Base-by-base conservation (phyloP, 2,797 vertebrate genomes). In the Iguana delicatissima region DNA sequence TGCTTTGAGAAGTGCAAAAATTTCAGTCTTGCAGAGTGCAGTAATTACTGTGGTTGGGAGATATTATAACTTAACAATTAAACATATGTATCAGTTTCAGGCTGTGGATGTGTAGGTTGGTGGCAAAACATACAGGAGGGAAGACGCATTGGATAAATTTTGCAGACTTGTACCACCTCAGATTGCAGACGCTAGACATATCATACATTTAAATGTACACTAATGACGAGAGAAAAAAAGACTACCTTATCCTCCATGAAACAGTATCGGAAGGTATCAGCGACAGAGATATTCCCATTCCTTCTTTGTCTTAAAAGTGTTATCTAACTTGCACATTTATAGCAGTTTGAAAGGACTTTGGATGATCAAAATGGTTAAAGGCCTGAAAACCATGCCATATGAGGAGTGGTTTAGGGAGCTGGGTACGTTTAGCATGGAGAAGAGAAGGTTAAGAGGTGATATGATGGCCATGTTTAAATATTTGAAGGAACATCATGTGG, bases 1-100 rank as follows among this genome's bases (percentile, higher is more conserved):
- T 91, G 86, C 90, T 88, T 79, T 87, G 81, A 88, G 74, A 84
- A 84, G 74, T 79, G 26, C 59, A 74, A 77, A 76, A 82, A 57
- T 38, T 57, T 55, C 52, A 26, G 52, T 79, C 81, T 69, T 80
- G 86, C 14, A 18, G 73, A 88, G 50, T 46, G 38, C 7, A 69
- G 29, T 88, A 88, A 91, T 88, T 88, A 80, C 64, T 55, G 18
- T 83, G 50, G 59, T 83, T 80, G 50, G 62, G 50, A 84, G 64
- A 84, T 84, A 85, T 84, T 64, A 84, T 29, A 46, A 42, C 59
- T 35, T 79, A 82, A 67, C 80, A 79, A 67, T 84, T 84, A 91
- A 91, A 57, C 24, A 88, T 29, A 29, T 29, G 12, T 67, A 80
- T 72, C 62, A 16, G 12, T 79, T 88, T 88, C 50, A 57, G 29